A percentile compares a stretch with the other conserved stretches of the same genome.
These are phyloP conservation scores for Anas bernieri DNA, from an alignment of 2,797 vertebrate species.

Conservation along the genomic window DNA sequence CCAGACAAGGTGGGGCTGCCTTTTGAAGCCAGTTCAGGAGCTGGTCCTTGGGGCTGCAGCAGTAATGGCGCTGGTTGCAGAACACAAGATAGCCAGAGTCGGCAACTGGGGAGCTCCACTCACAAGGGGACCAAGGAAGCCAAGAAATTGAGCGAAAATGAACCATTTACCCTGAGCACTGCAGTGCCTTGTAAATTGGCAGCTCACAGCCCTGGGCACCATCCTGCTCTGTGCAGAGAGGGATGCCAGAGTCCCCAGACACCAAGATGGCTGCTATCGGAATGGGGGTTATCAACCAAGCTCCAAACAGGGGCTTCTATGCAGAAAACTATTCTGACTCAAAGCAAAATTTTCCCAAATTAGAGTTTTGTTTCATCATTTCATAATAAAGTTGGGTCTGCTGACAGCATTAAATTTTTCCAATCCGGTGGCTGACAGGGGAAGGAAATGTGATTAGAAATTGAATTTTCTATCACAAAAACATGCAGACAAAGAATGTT, in stretches of 20 bases:
- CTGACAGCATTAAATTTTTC: not conserved
- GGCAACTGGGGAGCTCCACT: not conserved
- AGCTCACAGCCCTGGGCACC: not conserved
- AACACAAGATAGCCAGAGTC: rapidly evolving
- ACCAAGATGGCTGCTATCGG: rapidly evolving
- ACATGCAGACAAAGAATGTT: not conserved
- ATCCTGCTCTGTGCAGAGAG: not conserved
- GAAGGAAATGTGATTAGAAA: not conserved
- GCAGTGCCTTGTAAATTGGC: not conserved
- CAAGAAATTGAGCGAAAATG: not conserved
- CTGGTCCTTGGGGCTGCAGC: not conserved
- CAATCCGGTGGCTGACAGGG: not conserved
- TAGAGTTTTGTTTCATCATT: not conserved
- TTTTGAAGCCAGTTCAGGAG: not conserved
- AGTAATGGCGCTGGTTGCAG: not conserved
- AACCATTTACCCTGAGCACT: not conserved
- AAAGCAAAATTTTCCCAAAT: not conserved
- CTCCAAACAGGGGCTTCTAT: not conserved
- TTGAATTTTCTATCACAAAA: not conserved
- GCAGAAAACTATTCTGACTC: not conserved
- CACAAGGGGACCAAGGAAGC: not conserved
- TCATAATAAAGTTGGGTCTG: not conserved
- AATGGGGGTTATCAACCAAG: not conserved
- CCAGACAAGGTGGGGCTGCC: rapidly evolving
- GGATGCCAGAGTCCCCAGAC: not conserved